These are phyloP conservation scores for Papilio elwesi DNA, from an alignment of 2,888 invertebrate species.

Conservation along the genomic window DNA sequence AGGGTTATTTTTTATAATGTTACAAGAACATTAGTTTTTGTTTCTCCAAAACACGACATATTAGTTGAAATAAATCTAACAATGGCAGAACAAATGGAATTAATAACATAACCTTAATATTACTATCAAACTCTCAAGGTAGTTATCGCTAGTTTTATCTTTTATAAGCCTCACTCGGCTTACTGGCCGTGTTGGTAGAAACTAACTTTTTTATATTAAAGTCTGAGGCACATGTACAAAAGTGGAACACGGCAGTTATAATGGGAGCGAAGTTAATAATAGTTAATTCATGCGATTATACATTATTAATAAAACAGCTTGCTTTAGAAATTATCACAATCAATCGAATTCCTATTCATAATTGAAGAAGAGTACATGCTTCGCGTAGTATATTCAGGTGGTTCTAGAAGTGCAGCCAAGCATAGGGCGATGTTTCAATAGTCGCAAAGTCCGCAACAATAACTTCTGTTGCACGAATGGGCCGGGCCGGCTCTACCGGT, in stretches of 20 bases:
- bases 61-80: neutral
- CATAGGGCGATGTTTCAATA: too few species aligned
- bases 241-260: constrained; percentile 41
- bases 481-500: too few species aligned
- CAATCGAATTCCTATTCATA: neutral
- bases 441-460: too few species aligned
- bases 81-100: constrained; percentile 42
- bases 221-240: constrained; percentile 47
- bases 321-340: neutral
- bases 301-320: neutral
- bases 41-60: too few species aligned
- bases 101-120: constrained; percentile 58
- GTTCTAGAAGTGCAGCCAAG: too few species aligned
- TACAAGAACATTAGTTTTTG: too few species aligned
- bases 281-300: neutral
- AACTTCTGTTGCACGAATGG: too few species aligned
- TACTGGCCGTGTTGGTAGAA: constrained; percentile 59
- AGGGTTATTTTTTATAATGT: too few species aligned
- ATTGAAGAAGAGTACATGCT: too few species aligned
- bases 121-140: constrained; percentile 59
- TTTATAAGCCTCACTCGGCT: constrained; percentile 63
- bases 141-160: constrained; percentile 64
- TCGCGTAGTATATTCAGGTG: too few species aligned
- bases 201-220: constrained; percentile 67
- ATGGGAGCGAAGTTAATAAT: constrained; percentile 24